Base-by-base conservation (phyloP, 2,113 vertebrate genomes). In the Macquaria australasica region DNA sequence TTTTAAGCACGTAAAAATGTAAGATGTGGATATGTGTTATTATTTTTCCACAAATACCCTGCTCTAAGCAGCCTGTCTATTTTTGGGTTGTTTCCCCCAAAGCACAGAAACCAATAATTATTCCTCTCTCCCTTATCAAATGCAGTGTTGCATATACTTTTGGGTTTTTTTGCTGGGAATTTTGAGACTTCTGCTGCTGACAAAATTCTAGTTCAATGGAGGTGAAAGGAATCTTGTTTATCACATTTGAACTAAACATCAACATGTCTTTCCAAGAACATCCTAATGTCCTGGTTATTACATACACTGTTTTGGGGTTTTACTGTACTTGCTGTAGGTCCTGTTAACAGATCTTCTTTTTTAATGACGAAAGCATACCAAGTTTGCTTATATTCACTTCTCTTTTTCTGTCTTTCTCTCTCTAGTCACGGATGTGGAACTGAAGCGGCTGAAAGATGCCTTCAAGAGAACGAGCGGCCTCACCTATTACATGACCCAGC, bases 391-490 rank as follows among this genome's bases (percentile, higher is more conserved):
- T 53, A 31, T 31, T 31, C 28, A 7, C n/a, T 16, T 67, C 18
- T 59, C 23, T 73, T 51, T 69, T 43, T 28, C 18, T 63, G 15
- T 73, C 28, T 71, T 20, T 45, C n/a, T 81, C 43, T 28, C 5
- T 78, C 2, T 16, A 99, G 98, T 99, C 85, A 99, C 98, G 31
- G 98, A 99, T 95, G 95, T 99, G 90, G 98, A 99, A 87, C 91
- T 99, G 74, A 99, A 99, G 92, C 92, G 98, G 89, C 96, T 99
- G 90, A 98, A 98, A 94, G 98, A 99, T 98, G 98, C 98, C 86
- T 99, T 99, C 94, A 99, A 99, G 95, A 97, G 98, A 92, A 99
- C 98, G 66, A 98, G 98, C 85, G 98, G 98, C 67, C 96, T 99
- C 86, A 98, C 98, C 0, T 98, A 82, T 92, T 99, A 99, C 89